Evolutionary conservation across 2,113 vertebrate genomes (phyloP), one percentile per base, ranked within the genome.

Genomic region (Ascaphus truei): DNA sequence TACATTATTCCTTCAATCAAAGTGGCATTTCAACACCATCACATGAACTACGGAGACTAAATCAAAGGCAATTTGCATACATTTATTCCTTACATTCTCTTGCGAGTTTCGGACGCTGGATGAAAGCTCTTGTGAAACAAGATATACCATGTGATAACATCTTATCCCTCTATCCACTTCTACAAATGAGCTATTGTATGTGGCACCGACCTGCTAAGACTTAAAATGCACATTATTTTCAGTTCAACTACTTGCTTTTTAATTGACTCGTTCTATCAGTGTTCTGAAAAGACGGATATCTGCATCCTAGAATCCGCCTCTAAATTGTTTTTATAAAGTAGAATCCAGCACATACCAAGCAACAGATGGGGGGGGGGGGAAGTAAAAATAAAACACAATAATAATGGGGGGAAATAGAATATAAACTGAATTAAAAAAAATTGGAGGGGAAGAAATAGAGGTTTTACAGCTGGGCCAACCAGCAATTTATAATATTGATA

Each of bases 351-450:
- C n/a, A n/a, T n/a, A n/a, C n/a, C n/a, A n/a, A n/a, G n/a, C n/a
- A n/a, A n/a, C n/a, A n/a, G n/a, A n/a, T n/a, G n/a, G n/a, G n/a
- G n/a, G n/a, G n/a, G n/a, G n/a, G n/a, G n/a, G n/a, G n/a, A n/a
- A 11, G 1, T 57, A 9, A 60, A 58, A 60, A 45, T 30, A 33
- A n/a, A 11, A 13, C 30, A 56, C 8, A 27, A 26, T 20, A 55
- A 62, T 36, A 22, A 29, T 23, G 60, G 18, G 57, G 64, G 73
- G n/a, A n/a, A n/a, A n/a, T n/a, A n/a, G n/a, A n/a, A n/a, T n/a
- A n/a, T n/a, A n/a, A n/a, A n/a, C n/a, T n/a, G n/a, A n/a, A n/a
- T n/a, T n/a, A n/a, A n/a, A n/a, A n/a, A n/a, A n/a, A n/a, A n/a
- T n/a, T n/a, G n/a, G n/a, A n/a, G n/a, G n/a, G n/a, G n/a, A n/a